Evolutionary conservation across 2,113 vertebrate species (phyloP).

Genomic region (Oryzias curvinotus): DNA sequence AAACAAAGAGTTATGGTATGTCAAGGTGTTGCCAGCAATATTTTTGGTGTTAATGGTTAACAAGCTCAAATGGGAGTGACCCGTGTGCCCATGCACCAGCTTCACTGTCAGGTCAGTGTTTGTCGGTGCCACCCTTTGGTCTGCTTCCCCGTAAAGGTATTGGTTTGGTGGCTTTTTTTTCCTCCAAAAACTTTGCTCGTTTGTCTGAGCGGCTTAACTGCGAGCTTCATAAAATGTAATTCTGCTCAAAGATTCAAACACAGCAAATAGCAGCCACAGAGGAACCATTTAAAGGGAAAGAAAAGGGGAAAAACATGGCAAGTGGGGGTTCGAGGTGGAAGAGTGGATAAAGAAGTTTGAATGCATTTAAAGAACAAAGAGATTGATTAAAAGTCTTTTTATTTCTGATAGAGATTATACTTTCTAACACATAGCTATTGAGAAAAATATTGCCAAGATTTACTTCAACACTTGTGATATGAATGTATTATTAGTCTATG

Average conservation of each 20-base stretch:
- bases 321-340: neutral
- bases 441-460: neutral
- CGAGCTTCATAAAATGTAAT: conserved; percentile 37
- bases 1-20: conserved; percentile 1
- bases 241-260: conserved; percentile 22
- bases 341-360: neutral
- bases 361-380: neutral
- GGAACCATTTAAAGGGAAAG: conserved; percentile 16
- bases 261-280: conserved; percentile 10
- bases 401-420: conserved; percentile 19
- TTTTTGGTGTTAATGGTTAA: too few relatives aligned
- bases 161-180: conserved; percentile 15
- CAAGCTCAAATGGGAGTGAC: too few relatives aligned
- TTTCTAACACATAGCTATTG: neutral
- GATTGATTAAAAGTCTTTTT: conserved; percentile 7
- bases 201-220: conserved; percentile 27
- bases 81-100: neutral
- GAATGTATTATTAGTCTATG: conserved; percentile 41
- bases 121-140: conserved; percentile 1
- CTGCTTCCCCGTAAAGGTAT: conserved; percentile 1
- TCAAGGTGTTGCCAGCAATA: conserved; percentile 2
- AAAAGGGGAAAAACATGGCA: neutral
- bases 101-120: conserved; percentile 7
- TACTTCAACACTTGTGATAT: conserved; percentile 5
- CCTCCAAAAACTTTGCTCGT: neutral